Evolutionary conservation across 2,113 vertebrate species (phyloP), one percentile per base, ranked within the genome.

Genomic region (Mionectes macconnelli): DNA sequence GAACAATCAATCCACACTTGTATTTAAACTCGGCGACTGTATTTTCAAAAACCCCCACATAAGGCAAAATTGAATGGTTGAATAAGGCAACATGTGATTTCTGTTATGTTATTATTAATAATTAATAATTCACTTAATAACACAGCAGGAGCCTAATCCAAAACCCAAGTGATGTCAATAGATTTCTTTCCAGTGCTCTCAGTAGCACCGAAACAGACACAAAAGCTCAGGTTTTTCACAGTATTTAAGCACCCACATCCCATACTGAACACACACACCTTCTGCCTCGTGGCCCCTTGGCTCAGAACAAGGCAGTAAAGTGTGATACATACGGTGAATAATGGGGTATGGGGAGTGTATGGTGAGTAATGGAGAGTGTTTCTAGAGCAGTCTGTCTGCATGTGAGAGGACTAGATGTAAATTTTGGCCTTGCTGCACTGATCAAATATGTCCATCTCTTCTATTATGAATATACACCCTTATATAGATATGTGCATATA

Each of bases 61-160:
- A 95, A 90, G 89, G 68, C 66, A 95, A 93, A 96, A 96, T 88
- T 76, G 92, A 97, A 96, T 89, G 83, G 82, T 90, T 95, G 92
- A 96, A 93, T 88, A 96, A 93, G 88, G 60, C 79, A 96, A 96
- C 89, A 84, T 84, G 86, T 95, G 95, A 94, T 94, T 96, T 97
- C 90, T 97, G 90, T 92, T 96, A 80, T 95, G 86, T 68, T 97
- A 90, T 90, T 96, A 89, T 96, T 94, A 96, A 97, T 96, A 96
- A 97, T 96, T 96, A 95, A 96, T 89, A 92, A 97, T 97, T 96
- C 90, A 93, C 93, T 94, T 94, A 96, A 97, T 97, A 97, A 97
- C 94, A 62, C 92, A 72, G 90, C 73, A 39, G 72, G 88, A 96
- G 85, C 73, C 92, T 90, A 93, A 95, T 97, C 92, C 88, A 92